These are phyloP conservation scores for Batillaria attramentaria DNA, from an alignment of 1,140 invertebrate species.

Conservation along the genomic window DNA sequence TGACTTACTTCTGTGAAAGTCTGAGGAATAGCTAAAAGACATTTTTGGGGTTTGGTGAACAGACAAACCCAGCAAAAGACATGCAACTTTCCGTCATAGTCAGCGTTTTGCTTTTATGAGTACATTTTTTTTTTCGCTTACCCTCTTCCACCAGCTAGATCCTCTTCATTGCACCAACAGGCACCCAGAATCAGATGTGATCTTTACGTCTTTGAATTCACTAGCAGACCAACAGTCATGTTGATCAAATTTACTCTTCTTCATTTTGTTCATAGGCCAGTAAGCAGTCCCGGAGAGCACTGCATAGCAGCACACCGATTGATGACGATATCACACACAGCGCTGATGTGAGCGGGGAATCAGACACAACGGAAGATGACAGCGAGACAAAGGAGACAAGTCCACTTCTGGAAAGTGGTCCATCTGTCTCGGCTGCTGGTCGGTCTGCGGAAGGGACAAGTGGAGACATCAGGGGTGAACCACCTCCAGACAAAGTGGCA, in stretches of 20 bases:
- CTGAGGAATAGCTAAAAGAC: too few species aligned
- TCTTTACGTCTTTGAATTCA: background rate
- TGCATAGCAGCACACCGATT: background rate
- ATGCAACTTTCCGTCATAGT: too few species aligned
- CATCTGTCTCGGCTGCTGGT: background rate
- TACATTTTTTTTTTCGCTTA: too few species aligned
- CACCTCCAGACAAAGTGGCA: conserved; percentile 3
- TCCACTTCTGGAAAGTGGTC: background rate
- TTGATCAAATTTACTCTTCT: too few species aligned
- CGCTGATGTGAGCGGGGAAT: conserved; percentile 39
- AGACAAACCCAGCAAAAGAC: background rate
- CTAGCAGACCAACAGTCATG: too few species aligned
- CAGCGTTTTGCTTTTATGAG: too few species aligned
- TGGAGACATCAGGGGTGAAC: background rate
- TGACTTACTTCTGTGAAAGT: too few species aligned
- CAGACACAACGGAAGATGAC: conserved; percentile 41
- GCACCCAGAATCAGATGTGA: too few species aligned
- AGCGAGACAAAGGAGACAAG: conserved; percentile 15
- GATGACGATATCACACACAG: conserved; percentile 32
- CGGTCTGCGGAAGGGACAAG: background rate
- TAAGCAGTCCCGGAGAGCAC: background rate
- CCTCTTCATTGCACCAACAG: too few species aligned
- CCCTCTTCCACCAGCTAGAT: too few species aligned
- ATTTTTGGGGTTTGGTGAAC: background rate
- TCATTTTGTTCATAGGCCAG: too few species aligned